Base-by-base conservation (phyloP, 2,113 vertebrate species). In the Phalacrocorax carbo region DNA sequence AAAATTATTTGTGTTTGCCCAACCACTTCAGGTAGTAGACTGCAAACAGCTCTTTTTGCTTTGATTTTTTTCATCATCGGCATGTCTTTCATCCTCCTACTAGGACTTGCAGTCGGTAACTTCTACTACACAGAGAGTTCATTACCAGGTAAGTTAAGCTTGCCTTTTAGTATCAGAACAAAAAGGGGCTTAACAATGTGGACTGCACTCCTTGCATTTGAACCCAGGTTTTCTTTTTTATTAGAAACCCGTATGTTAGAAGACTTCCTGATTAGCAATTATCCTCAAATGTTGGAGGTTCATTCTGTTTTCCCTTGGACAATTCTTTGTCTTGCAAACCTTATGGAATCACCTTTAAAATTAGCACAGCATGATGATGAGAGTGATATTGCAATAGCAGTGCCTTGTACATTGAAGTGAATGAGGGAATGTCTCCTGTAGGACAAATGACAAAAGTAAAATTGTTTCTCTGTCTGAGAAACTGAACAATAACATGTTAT, bases 91-190 rank as follows among this genome's bases (percentile, higher is more conserved):
- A 40, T 94, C 57, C 40, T 97, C 34, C 48, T 86, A n/a, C 87
- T 80, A 98, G 98, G 98, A 98, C 85, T 96, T 98, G 78, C 98
- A 98, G 75, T 98, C 98, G 2, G 98, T 97, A 95, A 97, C 97
- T 87, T 98, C 98, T 96, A 86, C 95, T 79, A 98, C 98, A 68
- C 99, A 99, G 95, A 98, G 99, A 98, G 99, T 99, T 98, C 99
- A 99, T 97, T 99, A 99, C 68, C 99, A 99, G 99, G 99, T 99
- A 98, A 98, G 91, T 88, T 29, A 84, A 92, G 5, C 15, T 96
- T 97, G 93, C 36, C 42, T 65, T 93, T 83, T 60, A 78, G 27
- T 26, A 16, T 81, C 58, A 81, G 76, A 90, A 73, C 30, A 51
- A 61, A 48, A 23, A 36, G 9, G 70, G 27, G 8, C 49, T 86